Evolutionary conservation across 2,888 invertebrate genomes (phyloP).

Genomic region (Eustalomyia histrio): DNA sequence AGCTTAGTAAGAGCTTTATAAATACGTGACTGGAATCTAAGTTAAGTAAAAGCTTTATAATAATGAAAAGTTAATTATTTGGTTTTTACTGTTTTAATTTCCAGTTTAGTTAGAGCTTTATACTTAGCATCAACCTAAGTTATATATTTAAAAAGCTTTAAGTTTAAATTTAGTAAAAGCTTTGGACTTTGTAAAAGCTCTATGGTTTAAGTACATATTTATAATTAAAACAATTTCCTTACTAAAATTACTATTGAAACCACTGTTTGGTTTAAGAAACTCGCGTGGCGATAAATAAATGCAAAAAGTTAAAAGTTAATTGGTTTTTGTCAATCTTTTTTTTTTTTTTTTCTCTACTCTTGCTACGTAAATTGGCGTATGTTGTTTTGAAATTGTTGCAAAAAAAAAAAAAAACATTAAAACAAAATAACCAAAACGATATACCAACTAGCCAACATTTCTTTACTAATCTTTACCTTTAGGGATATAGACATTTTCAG

Average conservation of each 20-base stretch:
- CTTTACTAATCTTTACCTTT: slow-evolving; percentile 53
- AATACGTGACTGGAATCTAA: too few species aligned
- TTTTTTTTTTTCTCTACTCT: slow-evolving; percentile 25
- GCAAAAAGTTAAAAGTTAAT: slow-evolving; percentile 66
- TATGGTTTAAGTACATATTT: background rate
- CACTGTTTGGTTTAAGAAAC: slow-evolving; percentile 39
- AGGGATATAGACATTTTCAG: slow-evolving; percentile 58
- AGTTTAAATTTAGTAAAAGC: background rate
- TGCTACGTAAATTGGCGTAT: slow-evolving; percentile 44
- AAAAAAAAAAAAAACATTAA: slow-evolving; percentile 36
- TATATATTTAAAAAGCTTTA: too few species aligned
- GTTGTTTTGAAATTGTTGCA: slow-evolving; percentile 38
- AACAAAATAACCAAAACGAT: slow-evolving; percentile 36
- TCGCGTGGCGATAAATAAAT: slow-evolving; percentile 64
- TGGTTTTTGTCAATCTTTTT: slow-evolving; percentile 65
- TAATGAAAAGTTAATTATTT: too few species aligned
- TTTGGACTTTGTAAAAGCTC: background rate
- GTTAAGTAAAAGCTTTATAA: too few species aligned
- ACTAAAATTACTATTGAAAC: too few species aligned
- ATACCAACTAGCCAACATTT: slow-evolving; percentile 27
- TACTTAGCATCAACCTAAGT: too few species aligned
- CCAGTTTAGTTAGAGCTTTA: too few species aligned
- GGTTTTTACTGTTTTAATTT: too few species aligned
- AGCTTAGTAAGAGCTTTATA: too few species aligned
- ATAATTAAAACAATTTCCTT: too few species aligned